Evolutionary conservation across 2,888 invertebrate genomes (phyloP).

Genomic region (Taenaris catops): DNA sequence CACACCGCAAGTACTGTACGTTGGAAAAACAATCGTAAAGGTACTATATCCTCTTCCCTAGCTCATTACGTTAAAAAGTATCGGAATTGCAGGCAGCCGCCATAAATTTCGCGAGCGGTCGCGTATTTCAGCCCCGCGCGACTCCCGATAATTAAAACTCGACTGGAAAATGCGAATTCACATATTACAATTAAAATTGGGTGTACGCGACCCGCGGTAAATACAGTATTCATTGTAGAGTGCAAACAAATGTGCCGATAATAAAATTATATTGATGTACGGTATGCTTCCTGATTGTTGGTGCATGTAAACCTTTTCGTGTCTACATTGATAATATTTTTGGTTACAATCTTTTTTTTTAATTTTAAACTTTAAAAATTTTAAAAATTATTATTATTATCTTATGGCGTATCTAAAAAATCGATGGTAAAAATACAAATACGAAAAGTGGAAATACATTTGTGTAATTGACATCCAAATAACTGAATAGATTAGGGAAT

Average conservation of each 20-base stretch:
- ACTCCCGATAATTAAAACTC: conserved; percentile 80
- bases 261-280: conserved; percentile 29
- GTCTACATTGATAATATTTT: too few species aligned
- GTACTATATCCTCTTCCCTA: conserved; percentile 42
- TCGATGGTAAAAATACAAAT: too few species aligned
- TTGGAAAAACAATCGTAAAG: conserved; percentile 36
- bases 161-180: conserved; percentile 72
- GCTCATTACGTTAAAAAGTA: conserved; percentile 79
- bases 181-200: conserved; percentile 77
- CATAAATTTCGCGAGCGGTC: conserved; percentile 80
- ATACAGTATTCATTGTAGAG: conserved; percentile 38
- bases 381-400: too few species aligned
- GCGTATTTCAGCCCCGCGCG: conserved; percentile 75
- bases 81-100: conserved; percentile 66
- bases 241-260: conserved; percentile 28
- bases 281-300: conserved; percentile 21
- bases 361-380: too few species aligned
- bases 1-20: conserved; percentile 25
- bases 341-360: too few species aligned
- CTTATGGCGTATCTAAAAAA: too few species aligned
- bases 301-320: conserved; percentile 5
- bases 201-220: conserved; percentile 60
- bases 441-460: too few species aligned
- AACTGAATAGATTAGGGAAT: too few species aligned
- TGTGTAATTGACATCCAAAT: too few species aligned